Evolutionary conservation across 2,113 vertebrate genomes (phyloP).

Genomic region (Pelecanoides urinatrix): DNA sequence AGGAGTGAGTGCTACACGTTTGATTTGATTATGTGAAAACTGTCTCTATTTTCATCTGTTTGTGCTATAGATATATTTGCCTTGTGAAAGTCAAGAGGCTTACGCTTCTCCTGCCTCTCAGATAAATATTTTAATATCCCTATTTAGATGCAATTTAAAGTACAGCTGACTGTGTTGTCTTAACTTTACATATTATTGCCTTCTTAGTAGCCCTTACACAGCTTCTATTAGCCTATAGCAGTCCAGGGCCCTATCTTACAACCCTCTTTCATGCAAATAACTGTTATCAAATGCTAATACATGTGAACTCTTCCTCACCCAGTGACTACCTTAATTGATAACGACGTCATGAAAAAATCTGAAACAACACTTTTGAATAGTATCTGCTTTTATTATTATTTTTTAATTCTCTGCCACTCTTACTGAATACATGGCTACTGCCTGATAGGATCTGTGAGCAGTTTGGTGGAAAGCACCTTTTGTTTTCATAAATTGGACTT

Average conservation of each 20-base stretch:
- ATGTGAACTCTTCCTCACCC: not conserved
- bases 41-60: slow-evolving; percentile 17
- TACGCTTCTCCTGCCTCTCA: not conserved
- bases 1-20: not conserved
- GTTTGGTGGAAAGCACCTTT: not conserved
- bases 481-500: not conserved
- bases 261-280: not conserved
- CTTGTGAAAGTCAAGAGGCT: slow-evolving; percentile 11
- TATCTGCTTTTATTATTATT: not conserved
- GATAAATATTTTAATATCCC: not conserved
- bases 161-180: not conserved
- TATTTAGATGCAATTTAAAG: not conserved
- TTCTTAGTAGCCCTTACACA: not conserved
- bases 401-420: not conserved
- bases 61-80: not conserved
- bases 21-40: slow-evolving; percentile 32
- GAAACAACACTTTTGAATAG: not conserved
- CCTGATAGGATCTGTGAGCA: not conserved
- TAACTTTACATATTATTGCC: not conserved
- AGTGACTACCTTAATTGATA: not conserved
- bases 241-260: not conserved
- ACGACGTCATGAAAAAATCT: not conserved
- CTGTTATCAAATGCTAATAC: not conserved
- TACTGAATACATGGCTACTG: not conserved
- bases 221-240: not conserved